Base-by-base conservation (phyloP, 2,797 vertebrate species). In the Chloroceryle inda region DNA sequence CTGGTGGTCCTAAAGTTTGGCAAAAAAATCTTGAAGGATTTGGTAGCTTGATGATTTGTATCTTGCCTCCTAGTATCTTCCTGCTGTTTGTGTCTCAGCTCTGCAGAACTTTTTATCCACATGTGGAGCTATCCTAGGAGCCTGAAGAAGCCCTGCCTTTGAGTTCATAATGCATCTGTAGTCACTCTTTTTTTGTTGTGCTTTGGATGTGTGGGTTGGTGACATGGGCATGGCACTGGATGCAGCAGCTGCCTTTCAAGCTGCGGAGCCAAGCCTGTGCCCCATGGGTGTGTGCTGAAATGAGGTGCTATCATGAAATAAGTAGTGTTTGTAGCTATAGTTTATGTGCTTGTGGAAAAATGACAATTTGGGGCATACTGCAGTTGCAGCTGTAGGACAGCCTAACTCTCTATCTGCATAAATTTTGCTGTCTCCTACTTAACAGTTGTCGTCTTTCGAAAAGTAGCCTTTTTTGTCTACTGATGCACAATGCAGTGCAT, bases 271-370 rank as follows among this genome's bases (percentile, higher is more conserved):
- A 7, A 55, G 26, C 11, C 44, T 33, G 35, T 37, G 40, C 22
- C 59, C 12, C 2, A 0, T 3, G 6, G 29, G 16, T 26, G 27
- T 0, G 0, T 66, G 61, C 44, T 18, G 16, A 5, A 33, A 12
- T 26, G 1, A 1, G 15, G n/a, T 68, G 27, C 63, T 22, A 0
- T 18, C 4, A 6, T 20, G 2, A 78, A 38, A 37, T 50, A 37
- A 35, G 11, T 4, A 11, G 4, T 14, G 3, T 37, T 38, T 83
- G 19, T 31, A 77, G 33, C 58, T 56, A 3, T 9, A 13, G 11
- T 1, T 0, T 10, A 6, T 23, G 7, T 47, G 8, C 20, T 8
- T 35, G 1, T 1, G 35, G 50, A 35, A 16, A 52, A 47, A 40
- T 26, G 3, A 8, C 9, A 55, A 5, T 31, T 85, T 27, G 62